Evolutionary conservation across 2,113 vertebrate genomes (phyloP), one percentile per base, ranked within the genome.

Genomic region (Aldabrachelys gigantea): DNA sequence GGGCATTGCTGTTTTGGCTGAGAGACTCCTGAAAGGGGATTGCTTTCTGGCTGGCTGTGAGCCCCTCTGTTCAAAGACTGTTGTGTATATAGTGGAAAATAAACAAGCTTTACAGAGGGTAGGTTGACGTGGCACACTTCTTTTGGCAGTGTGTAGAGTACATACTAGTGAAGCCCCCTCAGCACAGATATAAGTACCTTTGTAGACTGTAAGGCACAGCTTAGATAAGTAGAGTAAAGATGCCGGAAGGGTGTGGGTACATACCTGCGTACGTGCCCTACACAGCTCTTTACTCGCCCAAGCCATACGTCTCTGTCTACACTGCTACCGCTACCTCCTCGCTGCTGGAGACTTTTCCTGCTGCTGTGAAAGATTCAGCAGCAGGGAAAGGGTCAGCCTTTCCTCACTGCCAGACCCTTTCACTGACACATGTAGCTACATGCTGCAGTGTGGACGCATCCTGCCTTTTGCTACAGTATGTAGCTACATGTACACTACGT

Each of bases 141-240:
- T 72, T 69, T 72, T 72, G 65, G 19, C 31, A 38, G 35, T 19
- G 2, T 38, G n/a, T 38, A 38, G 8, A n/a, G 19, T 22, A 38
- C 4, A 2, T 72, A 72, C n/a, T 4, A 0, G 1, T n/a, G 7
- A 38, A 22, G 35, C 65, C 35, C 31, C 35, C 9, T 38, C n/a
- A 72, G 65, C 17, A 72, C 35, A 38, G 5, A 8, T 65, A 65
- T 35, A 65, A 65, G 16, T 4, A n/a, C 7, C 35, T 69, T 35
- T 9, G 62, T 22, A 72, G 65, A 21, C n/a, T 72, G 35, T 72
- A 21, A n/a, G 65, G 35, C 35, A 72, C 65, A 38, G 65, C 17
- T 22, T 38, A n/a, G 9, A 6, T 72, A 7, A 19, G 7, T 62
- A 62, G 13, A 35, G 31, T 72, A 38, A 38, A 22, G n/a, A 38